These are phyloP conservation scores for Colius striatus DNA, from an alignment of 2,113 vertebrate genomes.

Conservation along the genomic window DNA sequence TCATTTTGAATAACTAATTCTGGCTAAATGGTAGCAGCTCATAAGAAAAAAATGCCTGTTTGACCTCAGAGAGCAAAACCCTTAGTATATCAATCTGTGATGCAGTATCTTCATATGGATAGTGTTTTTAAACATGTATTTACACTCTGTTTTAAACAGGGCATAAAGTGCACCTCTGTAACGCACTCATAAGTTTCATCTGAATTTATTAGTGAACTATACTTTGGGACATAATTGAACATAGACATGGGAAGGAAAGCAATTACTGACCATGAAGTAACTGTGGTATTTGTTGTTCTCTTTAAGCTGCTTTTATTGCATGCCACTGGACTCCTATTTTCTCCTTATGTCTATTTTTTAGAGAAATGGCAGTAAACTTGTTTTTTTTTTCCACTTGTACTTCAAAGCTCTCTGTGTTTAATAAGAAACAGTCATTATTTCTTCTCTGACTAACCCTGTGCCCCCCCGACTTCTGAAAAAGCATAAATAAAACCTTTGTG, in stretches of 20 bases:
- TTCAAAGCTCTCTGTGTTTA: conserved; percentile 47
- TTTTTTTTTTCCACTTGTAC: background rate
- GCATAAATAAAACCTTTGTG: conserved; percentile 45
- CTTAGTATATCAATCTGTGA: background rate
- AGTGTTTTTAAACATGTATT: background rate
- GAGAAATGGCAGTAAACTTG: background rate
- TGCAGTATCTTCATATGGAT: background rate
- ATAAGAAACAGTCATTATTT: conserved; percentile 50
- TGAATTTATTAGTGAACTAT: background rate
- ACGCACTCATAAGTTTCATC: background rate
- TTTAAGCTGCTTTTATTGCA: background rate
- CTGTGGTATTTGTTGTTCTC: background rate
- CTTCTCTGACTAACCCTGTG: conserved; percentile 49
- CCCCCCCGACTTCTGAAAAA: conserved; percentile 48
- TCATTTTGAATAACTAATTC: background rate
- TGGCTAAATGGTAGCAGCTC: background rate
- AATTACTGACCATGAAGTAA: background rate
- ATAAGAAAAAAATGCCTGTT: background rate
- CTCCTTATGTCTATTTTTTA: background rate
- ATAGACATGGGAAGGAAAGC: background rate
- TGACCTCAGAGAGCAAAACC: background rate
- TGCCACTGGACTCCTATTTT: background rate
- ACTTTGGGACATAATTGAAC: background rate
- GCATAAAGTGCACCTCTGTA: background rate
- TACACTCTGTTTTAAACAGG: background rate